Conservation (phyloP, 1,140 invertebrate species). For the Meloidogyne hapla region DNA sequence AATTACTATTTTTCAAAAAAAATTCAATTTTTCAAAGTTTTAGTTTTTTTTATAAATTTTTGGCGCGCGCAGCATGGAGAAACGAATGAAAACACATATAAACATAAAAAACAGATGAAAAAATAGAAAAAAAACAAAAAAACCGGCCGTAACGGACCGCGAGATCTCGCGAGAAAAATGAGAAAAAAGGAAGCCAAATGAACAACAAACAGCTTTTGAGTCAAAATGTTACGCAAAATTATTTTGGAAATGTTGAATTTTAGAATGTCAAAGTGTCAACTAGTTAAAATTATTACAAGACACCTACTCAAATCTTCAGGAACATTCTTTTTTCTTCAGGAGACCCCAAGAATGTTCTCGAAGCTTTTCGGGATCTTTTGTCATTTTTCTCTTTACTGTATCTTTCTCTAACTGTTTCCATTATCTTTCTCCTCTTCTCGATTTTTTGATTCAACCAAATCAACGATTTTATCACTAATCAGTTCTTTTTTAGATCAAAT, state of each 20-base stretch:
- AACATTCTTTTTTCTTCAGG: too few relatives aligned
- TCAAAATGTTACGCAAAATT: neutral
- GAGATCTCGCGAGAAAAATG: neutral
- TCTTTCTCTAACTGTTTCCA: too few relatives aligned
- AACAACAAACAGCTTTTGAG: neutral
- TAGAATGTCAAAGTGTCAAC: neutral
- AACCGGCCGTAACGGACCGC: neutral
- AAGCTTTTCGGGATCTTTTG: too few relatives aligned
- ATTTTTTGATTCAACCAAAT: too few relatives aligned
- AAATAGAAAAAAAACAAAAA: neutral
- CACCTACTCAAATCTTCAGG: too few relatives aligned
- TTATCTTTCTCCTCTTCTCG: too few relatives aligned
- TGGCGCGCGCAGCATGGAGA: neutral
- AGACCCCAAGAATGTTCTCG: too few relatives aligned
- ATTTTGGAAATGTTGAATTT: neutral
- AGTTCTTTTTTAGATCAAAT: neutral
- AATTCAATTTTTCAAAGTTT: neutral
- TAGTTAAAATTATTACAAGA: neutral
- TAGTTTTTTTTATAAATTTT: neutral
- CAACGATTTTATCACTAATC: neutral
- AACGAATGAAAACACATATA: neutral
- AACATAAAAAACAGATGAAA: slow-evolving; percentile 7
- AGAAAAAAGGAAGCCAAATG: neutral
- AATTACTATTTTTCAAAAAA: neutral
- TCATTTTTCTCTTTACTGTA: too few relatives aligned